Evolutionary conservation across 1,140 invertebrate genomes (phyloP).

Genomic region (Dolichoris vasculosae): DNA sequence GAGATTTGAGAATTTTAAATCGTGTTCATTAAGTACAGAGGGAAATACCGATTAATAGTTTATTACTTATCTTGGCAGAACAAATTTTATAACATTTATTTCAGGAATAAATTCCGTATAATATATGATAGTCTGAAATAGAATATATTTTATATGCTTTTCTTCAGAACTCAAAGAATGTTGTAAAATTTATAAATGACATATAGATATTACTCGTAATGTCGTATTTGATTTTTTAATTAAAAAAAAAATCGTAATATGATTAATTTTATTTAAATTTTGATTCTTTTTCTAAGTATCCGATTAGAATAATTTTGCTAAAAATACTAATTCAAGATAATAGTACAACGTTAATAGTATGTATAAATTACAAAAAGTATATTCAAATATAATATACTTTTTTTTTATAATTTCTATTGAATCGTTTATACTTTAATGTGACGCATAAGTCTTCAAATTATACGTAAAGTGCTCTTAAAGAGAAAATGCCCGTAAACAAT

Average conservation of each 20-base stretch:
- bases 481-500: not conserved
- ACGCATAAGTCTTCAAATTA: not conserved
- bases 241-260: not conserved
- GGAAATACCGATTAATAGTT: not conserved
- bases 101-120: too few species aligned
- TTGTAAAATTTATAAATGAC: too few species aligned
- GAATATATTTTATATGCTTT: not conserved
- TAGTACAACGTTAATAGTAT: not conserved
- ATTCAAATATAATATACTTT: not conserved
- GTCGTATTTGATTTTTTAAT: too few species aligned
- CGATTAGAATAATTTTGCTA: not conserved
- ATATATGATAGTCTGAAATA: not conserved
- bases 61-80: not conserved
- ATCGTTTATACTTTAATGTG: not conserved
- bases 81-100: too few species aligned
- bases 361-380: not conserved
- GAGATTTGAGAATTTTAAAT: not conserved
- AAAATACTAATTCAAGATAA: not conserved
- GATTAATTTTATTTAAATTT: not conserved
- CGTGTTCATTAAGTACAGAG: not conserved
- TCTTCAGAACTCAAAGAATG: too few species aligned
- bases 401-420: not conserved
- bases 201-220: too few species aligned
- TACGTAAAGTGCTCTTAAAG: constrained; percentile 5
- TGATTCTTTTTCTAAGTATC: not conserved